Conservation (phyloP, 2,888 invertebrate species). For the Melieria picta region DNA sequence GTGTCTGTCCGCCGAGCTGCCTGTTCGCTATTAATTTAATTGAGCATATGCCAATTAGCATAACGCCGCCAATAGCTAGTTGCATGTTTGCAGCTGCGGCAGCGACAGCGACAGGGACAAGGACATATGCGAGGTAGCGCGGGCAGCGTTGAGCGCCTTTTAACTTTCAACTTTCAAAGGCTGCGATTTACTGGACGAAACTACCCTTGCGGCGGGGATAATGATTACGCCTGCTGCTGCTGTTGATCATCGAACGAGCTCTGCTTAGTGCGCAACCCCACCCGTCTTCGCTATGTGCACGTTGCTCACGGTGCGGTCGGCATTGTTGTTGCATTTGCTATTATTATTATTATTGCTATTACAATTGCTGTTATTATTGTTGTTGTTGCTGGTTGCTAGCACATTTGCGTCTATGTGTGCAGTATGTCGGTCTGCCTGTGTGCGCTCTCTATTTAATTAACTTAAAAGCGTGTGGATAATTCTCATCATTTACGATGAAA, state of each 20-base stretch:
- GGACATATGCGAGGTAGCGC: too few relatives aligned
- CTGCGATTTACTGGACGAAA: constrained; percentile 39
- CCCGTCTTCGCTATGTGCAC: background rate
- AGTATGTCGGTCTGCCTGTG: background rate
- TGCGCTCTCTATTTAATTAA: constrained; percentile 56
- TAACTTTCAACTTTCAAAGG: constrained; percentile 26
- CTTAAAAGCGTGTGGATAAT: constrained; percentile 63
- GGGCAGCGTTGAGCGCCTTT: constrained; percentile 12
- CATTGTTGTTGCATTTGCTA: constrained; percentile 4
- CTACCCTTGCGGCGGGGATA: constrained; percentile 49
- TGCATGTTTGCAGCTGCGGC: background rate
- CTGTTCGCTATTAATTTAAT: constrained; percentile 18
- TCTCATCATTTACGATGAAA: constrained; percentile 32
- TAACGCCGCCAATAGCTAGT: constrained; percentile 1
- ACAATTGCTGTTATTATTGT: constrained; percentile 4
- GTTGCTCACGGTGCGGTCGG: background rate
- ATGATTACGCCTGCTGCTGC: constrained; percentile 38
- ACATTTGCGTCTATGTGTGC: background rate
- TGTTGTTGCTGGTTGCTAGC: constrained; percentile 8
- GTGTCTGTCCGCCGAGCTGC: too few relatives aligned
- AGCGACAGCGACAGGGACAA: background rate
- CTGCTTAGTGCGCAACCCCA: background rate
- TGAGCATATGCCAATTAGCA: constrained; percentile 37
- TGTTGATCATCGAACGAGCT: background rate
- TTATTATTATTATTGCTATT: constrained; percentile 13